Evolutionary conservation across 2,113 vertebrate genomes (phyloP).

Genomic region (Silurus glanis): DNA sequence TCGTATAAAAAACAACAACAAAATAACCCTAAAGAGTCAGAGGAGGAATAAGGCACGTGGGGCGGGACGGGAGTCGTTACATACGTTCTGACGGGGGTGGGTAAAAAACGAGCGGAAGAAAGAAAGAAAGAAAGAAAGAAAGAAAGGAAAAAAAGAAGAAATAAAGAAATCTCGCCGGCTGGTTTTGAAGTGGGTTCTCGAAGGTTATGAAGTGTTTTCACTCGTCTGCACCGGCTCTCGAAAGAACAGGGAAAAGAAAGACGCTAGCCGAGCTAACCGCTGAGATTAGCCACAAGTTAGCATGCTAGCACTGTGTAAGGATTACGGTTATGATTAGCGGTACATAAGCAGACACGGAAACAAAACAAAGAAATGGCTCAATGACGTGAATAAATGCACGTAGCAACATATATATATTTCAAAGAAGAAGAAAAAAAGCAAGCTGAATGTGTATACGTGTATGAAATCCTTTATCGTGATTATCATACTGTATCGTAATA

Average conservation of each 20-base stretch:
- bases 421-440: slow-evolving; percentile 35
- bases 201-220: not conserved
- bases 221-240: not conserved
- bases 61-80: too few relatives aligned
- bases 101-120: too few relatives aligned
- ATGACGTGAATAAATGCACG: slow-evolving; percentile 51
- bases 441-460: slow-evolving; percentile 38
- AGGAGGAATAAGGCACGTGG: slow-evolving; percentile 32
- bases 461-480: slow-evolving; percentile 43
- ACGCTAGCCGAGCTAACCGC: not conserved
- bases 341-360: slow-evolving; percentile 15
- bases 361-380: slow-evolving; percentile 61
- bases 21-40: slow-evolving; percentile 5
- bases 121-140: not conserved
- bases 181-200: not conserved
- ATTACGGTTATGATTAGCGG: not conserved
- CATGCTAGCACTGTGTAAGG: not conserved
- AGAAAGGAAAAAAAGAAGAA: not conserved
- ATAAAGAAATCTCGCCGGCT: not conserved
- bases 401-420: slow-evolving; percentile 53
- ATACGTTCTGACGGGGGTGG: too few relatives aligned
- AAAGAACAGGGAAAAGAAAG: not conserved
- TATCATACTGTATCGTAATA: slow-evolving; percentile 34
- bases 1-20: not conserved
- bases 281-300: not conserved